phyloP scores from a whole-genome alignment of 2,113 vertebrate genomes.

The Trogon surrucura region DNA sequence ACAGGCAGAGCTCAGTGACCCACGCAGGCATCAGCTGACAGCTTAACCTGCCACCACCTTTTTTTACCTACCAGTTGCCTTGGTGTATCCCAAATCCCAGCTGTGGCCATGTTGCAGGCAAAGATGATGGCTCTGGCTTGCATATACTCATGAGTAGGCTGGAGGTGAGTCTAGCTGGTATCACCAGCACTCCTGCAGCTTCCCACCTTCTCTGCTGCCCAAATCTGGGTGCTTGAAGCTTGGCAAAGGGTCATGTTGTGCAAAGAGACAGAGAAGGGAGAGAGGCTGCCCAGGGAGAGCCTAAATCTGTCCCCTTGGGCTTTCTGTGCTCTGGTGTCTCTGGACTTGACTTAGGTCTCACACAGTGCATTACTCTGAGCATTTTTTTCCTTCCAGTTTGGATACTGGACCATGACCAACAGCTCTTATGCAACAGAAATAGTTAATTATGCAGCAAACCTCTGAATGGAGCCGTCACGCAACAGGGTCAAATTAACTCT shows the following conservation, averaged over 20 bases:
- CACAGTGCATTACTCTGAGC: not conserved
- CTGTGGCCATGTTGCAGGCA: fast-evolving
- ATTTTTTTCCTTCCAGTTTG: not conserved
- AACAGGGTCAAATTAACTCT: conserved; percentile 65
- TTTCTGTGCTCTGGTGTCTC: not conserved
- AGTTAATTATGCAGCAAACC: not conserved
- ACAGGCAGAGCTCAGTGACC: not conserved
- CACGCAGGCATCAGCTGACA: not conserved
- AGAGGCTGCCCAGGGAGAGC: not conserved
- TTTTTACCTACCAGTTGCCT: not conserved
- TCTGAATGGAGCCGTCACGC: conserved; percentile 34
- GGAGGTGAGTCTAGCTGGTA: not conserved
- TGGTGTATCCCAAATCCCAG: not conserved
- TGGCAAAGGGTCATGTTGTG: not conserved
- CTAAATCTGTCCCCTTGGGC: not conserved
- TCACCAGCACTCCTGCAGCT: not conserved
- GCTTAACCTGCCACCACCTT: not conserved
- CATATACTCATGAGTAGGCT: fast-evolving
- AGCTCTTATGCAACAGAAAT: not conserved
- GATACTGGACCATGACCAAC: not conserved
- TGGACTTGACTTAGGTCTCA: not conserved
- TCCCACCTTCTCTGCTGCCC: not conserved
- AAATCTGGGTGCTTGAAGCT: not conserved
- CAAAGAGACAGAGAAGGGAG: not conserved
- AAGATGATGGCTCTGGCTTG: not conserved